phyloP scores from a whole-genome alignment of 2,888 invertebrate genomes.

The Chrysina gloriosa region DNA sequence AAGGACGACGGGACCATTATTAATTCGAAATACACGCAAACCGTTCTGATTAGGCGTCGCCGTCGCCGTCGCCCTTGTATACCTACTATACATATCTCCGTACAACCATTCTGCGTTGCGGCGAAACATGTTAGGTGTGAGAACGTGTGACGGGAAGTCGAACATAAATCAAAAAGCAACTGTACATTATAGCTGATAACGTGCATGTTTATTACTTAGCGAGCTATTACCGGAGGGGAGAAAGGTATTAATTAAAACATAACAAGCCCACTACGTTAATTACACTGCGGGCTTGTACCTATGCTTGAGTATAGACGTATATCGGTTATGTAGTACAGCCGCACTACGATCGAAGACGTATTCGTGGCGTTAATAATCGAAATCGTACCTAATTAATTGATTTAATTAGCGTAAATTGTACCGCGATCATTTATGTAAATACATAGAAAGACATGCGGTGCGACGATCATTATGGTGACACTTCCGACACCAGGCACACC shows the following conservation, averaged over 20 bases:
- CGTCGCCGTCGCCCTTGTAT: no score
- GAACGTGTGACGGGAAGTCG: constrained; percentile 60
- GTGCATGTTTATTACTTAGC: constrained; percentile 58
- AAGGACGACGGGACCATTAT: constrained; percentile 10
- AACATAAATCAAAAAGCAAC: constrained; percentile 60
- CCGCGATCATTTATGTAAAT: constrained; percentile 42
- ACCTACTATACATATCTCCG: not conserved
- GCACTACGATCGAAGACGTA: constrained; percentile 49
- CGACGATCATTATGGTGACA: not conserved
- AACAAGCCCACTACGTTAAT: constrained; percentile 59
- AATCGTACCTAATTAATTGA: constrained; percentile 56
- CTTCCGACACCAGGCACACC: not conserved
- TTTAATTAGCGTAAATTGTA: constrained; percentile 58
- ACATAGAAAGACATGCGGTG: not conserved
- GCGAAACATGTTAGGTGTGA: constrained; percentile 58
- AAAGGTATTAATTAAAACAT: constrained; percentile 62
- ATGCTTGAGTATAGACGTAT: not conserved
- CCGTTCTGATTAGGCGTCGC: constrained; percentile 9
- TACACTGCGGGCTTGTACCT: constrained; percentile 47
- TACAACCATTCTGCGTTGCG: constrained; percentile 14
- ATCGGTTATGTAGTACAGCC: constrained; percentile 31
- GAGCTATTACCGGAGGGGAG: constrained; percentile 54
- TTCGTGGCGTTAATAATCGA: constrained; percentile 56
- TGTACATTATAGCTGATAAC: constrained; percentile 60
- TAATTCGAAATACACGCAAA: constrained; percentile 4